Percentiles rank a stretch among this genome's conserved stretches.
phyloP scores from a whole-genome alignment of 37 sponge, comb jelly and placozoan species.

The Ianthella basta region DNA sequence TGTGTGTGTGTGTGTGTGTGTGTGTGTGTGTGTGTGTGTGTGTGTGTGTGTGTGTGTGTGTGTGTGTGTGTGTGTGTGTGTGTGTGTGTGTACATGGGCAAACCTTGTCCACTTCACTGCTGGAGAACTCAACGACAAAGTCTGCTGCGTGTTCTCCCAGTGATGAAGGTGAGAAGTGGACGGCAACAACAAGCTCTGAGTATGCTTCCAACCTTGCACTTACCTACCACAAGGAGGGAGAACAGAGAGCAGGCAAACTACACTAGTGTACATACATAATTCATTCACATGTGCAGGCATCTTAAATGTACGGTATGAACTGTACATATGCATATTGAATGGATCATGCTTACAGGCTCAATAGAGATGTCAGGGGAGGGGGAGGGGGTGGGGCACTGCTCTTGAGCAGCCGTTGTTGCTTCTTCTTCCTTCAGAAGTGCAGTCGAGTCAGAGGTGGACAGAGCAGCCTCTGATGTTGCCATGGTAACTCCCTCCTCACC shows the following conservation, averaged over 20 bases:
- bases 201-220: neutral
- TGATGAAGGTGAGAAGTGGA: slow-evolving; percentile 10
- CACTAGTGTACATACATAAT: neutral
- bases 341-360: no score
- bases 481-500: neutral
- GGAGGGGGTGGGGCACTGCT: no score
- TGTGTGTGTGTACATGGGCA: no score
- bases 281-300: no score
- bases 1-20: no score
- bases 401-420: no score
- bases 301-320: no score
- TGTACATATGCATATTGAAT: no score
- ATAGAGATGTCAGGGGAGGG: no score
- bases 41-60: no score
- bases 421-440: neutral
- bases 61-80: no score
- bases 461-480: neutral
- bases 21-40: no score
- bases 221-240: neutral
- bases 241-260: neutral
- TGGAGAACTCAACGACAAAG: neutral
- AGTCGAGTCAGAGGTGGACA: neutral
- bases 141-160: neutral
- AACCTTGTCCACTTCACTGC: slow-evolving; percentile 28
- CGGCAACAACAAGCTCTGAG: neutral